Base-by-base conservation (phyloP, 2,888 invertebrate species). In the Scaeva pyrastri region DNA sequence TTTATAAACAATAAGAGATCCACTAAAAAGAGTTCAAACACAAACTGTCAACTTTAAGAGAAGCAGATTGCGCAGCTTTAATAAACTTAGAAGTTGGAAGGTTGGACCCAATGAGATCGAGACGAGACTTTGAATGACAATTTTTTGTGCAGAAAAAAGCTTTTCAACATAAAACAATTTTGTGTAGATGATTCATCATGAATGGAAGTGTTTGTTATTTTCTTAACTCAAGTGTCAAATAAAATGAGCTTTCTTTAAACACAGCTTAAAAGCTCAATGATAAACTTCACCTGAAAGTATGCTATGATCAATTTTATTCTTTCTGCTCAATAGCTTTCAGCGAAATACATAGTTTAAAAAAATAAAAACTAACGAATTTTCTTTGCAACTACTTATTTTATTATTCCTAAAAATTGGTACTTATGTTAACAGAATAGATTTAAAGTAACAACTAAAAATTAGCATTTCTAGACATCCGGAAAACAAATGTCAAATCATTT, bases 281-380 rank as follows among this genome's bases (percentile, higher is more conserved):
- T 31, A 26, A 12, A 14, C 10, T n/a, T n/a, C 11, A 4, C 80
- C 85, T 73, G 50, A 70, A 73, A 80, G 76, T 80, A 85, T 77
- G 50, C 85, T 8, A n/a, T 8, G 2, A 14, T 52, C 12, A n/a
- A 43, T 43, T n/a, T n/a, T 31, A 5, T 31, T 31, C 26, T 26
- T 7, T 26, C 26, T 31, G 31, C n/a, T n/a, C n/a, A n/a, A n/a
- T n/a, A n/a, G n/a, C n/a, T n/a, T n/a, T n/a, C n/a, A n/a, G n/a
- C n/a, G n/a, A n/a, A n/a, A n/a, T n/a, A n/a, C n/a, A n/a, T n/a
- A n/a, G n/a, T n/a, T n/a, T n/a, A n/a, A n/a, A n/a, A n/a, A n/a
- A n/a, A n/a, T n/a, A n/a, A n/a, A n/a, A n/a, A n/a, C n/a, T n/a
- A n/a, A n/a, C n/a, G n/a, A n/a, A n/a, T n/a, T n/a, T n/a, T n/a